phyloP scores from a whole-genome alignment of 2,888 invertebrate genomes.

The Ctena decussata region DNA sequence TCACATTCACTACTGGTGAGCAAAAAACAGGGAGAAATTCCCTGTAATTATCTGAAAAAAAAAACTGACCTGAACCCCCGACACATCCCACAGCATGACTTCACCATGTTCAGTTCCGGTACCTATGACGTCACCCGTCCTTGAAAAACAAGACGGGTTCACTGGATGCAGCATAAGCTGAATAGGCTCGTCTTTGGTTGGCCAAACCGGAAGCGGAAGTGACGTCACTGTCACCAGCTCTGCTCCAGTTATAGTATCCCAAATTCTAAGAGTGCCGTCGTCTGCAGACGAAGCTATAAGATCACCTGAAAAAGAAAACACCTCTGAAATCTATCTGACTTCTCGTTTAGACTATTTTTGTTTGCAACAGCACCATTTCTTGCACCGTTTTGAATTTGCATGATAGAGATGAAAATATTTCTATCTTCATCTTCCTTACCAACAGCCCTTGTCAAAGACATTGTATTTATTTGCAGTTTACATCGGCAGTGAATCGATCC shows the following conservation, averaged over 20 bases:
- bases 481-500: no score
- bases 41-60: background rate
- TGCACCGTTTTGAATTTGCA: no score
- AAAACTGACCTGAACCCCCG: conserved; percentile 55
- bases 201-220: conserved; percentile 58
- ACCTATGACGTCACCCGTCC: conserved; percentile 53
- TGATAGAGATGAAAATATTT: no score
- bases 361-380: no score
- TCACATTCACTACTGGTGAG: no score
- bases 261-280: conserved; percentile 57
- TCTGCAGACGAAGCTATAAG: conserved; percentile 56
- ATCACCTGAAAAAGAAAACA: conserved; percentile 49
- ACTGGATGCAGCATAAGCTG: conserved; percentile 61
- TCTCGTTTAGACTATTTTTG: no score
- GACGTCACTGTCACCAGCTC: conserved; percentile 59
- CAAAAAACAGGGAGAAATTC: no score
- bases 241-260: conserved; percentile 63
- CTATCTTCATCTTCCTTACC: no score
- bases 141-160: conserved; percentile 61
- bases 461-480: no score
- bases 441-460: no score
- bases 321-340: no score
- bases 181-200: conserved; percentile 30
- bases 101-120: conserved; percentile 57
- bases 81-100: conserved; percentile 57